Evolutionary conservation across 2,888 invertebrate genomes (phyloP).

Genomic region (Teinopalpus imperialis): DNA sequence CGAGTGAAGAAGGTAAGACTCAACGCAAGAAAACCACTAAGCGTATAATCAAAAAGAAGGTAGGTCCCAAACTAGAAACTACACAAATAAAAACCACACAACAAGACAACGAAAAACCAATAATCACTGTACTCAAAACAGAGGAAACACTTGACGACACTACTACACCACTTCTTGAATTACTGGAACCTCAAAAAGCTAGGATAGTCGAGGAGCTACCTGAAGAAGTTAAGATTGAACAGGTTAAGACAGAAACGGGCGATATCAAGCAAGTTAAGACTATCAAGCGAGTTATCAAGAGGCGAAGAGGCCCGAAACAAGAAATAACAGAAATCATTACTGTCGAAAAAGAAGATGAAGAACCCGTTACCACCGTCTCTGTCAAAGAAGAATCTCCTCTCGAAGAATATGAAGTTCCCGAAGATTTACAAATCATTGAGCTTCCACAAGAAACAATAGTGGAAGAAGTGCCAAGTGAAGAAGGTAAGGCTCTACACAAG

Average conservation of each 20-base stretch:
- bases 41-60: conserved; percentile 43
- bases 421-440: not conserved
- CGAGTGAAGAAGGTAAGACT: conserved; percentile 42
- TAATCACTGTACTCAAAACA: conserved; percentile 34
- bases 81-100: conserved; percentile 28
- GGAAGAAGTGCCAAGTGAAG: no score
- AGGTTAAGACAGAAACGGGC: conserved; percentile 32
- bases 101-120: conserved; percentile 55
- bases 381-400: conserved; percentile 30
- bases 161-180: not conserved
- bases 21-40: conserved; percentile 34
- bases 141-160: conserved; percentile 15
- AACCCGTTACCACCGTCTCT: no score
- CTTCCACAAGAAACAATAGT: no score
- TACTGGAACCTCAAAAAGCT: conserved; percentile 31
- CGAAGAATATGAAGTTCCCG: conserved; percentile 45
- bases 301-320: no score
- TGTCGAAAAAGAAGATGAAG: no score
- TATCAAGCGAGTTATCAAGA: no score
- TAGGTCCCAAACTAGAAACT: conserved; percentile 38
- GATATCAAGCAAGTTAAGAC: conserved; percentile 17
- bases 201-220: no score
- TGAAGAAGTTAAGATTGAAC: conserved; percentile 29
- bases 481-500: no score
- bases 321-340: no score